phyloP scores from a whole-genome alignment of 2,888 invertebrate species.

The Stegana nigrithorax region DNA sequence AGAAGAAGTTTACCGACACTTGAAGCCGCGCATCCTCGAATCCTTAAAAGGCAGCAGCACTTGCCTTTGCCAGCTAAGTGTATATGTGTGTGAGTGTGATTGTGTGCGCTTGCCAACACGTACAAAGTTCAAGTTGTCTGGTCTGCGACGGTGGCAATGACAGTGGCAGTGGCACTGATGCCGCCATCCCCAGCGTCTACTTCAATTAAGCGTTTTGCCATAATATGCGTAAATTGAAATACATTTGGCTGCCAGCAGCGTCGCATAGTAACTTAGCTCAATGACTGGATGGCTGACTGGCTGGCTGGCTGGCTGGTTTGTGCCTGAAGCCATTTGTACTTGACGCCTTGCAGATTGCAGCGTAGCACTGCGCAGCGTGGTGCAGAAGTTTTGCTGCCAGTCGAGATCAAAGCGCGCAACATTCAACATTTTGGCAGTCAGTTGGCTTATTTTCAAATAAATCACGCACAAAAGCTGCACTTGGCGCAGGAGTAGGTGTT shows the following conservation, averaged over 20 bases:
- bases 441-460: slow-evolving; percentile 11
- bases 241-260: too few relatives aligned
- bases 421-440: neutral
- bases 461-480: slow-evolving; percentile 3
- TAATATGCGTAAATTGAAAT: slow-evolving; percentile 44
- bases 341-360: neutral
- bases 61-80: neutral
- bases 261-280: too few relatives aligned
- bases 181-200: slow-evolving; percentile 1
- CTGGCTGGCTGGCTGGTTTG: neutral
- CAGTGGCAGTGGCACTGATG: neutral
- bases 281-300: too few relatives aligned
- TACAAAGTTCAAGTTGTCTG: neutral
- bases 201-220: slow-evolving; percentile 29
- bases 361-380: neutral
- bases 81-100: neutral
- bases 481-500: neutral
- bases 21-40: neutral
- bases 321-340: slow-evolving; percentile 6
- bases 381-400: too few relatives aligned
- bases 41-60: slow-evolving; percentile 6
- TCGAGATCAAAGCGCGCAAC: neutral
- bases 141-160: neutral
- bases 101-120: neutral
- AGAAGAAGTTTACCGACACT: neutral